Evolutionary conservation across 2,797 vertebrate species (phyloP), one percentile per base, ranked within the genome.

Genomic region (Pagetopsis macropterus): DNA sequence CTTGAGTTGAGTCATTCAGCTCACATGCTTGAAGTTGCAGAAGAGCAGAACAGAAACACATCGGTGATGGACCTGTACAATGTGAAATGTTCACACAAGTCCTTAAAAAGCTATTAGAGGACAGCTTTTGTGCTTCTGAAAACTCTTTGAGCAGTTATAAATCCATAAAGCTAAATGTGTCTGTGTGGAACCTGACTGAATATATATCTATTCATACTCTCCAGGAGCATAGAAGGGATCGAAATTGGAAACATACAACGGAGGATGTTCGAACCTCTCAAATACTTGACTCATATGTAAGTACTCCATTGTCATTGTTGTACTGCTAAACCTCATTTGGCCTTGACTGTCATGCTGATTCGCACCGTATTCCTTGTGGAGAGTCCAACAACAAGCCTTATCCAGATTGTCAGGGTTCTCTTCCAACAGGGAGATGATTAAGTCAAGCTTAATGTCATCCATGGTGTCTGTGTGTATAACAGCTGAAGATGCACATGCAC

Each of bases 211-310:
- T 72, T 65, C 81, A 12, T 89, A n/a, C 87, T 85, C 89, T 94
- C 71, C 85, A 99, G 97, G 87, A 97, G 96, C 89, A 96, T 99
- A 72, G 97, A 98, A 73, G 98, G 97, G 73, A 95, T 98, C 76
- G 98, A 99, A 91, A 98, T 99, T 82, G 84, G 89, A 75, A 96
- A 97, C 92, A 98, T 99, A 80, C 96, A 98, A 70, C 94, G 94
- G 67, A 95, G 96, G 87, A 98, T 99, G 96, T 99, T 99, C 87
- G 95, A 93, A 79, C 95, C 96, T n/a, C 95, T 99, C n/a, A 93
- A 86, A 91, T 95, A 98, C 83, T 93, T 99, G 86, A 97, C 98
- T 76, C 96, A 99, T 75, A 98, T 99, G 98, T 99, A 94, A 97
- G 97, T 95, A 91, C 12, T 16, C 21, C 17, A 19, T 59, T 44